These are phyloP conservation scores for Subacronicta megacephala DNA, from an alignment of 2,888 invertebrate genomes.

Conservation along the genomic window DNA sequence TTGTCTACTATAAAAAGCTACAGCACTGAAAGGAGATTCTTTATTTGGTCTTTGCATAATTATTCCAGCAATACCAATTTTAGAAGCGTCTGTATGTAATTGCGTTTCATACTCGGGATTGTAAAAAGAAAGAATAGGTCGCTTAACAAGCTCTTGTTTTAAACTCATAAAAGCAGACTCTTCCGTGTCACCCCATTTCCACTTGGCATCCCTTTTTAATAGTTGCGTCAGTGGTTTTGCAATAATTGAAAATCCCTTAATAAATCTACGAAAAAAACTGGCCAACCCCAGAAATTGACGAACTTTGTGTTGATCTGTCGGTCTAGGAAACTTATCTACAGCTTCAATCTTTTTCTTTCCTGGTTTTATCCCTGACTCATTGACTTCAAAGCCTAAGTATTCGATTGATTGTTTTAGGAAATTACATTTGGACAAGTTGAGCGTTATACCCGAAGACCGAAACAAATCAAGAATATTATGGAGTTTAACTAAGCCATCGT, in stretches of 20 bases:
- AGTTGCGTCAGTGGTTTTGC: slow-evolving; percentile 1
- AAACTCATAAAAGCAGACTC: not conserved
- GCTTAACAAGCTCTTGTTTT: not conserved
- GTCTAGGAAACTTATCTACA: slow-evolving; percentile 12
- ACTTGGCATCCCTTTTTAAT: not conserved
- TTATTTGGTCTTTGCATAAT: not conserved
- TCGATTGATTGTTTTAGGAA: no score
- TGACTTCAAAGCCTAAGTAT: no score
- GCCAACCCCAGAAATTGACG: slow-evolving; percentile 7
- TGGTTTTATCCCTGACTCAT: no score
- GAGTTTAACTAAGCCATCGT: no score
- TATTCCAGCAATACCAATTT: slow-evolving; percentile 2
- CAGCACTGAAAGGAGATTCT: not conserved
- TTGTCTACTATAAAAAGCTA: slow-evolving; percentile 2
- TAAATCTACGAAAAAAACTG: slow-evolving; percentile 5
- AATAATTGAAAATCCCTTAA: slow-evolving; percentile 1
- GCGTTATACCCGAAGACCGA: no score
- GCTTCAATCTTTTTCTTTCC: slow-evolving; percentile 7
- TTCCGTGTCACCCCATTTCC: not conserved
- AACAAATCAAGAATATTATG: no score
- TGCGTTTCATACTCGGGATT: not conserved
- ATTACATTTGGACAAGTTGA: no score
- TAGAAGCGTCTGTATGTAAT: slow-evolving; percentile 6
- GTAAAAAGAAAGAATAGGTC: not conserved
- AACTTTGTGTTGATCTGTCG: slow-evolving; percentile 5